Evolutionary conservation across 2,888 invertebrate genomes (phyloP).

Genomic region (Eudemis profundana): DNA sequence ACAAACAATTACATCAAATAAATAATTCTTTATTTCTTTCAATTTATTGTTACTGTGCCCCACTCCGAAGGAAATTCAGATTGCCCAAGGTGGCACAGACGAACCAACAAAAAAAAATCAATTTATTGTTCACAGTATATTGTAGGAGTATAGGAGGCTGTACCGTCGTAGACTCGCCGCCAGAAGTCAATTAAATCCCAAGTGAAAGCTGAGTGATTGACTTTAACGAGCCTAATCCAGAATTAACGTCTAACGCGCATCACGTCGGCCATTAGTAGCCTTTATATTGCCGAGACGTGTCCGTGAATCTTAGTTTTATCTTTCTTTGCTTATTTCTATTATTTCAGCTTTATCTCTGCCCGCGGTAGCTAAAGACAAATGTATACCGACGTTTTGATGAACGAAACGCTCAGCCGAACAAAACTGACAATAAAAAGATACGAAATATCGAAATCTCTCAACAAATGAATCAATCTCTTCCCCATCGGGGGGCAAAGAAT

Average conservation of each 20-base stretch:
- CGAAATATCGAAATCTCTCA: neutral
- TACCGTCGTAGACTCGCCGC: neutral
- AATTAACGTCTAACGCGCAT: conserved; percentile 1
- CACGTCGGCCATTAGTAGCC: neutral
- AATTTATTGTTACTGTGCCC: too few species aligned
- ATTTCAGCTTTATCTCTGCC: neutral
- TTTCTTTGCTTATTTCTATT: too few species aligned
- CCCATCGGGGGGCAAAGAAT: conserved; percentile 27
- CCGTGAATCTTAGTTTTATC: too few species aligned
- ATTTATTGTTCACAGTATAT: too few species aligned
- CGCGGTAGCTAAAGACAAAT: neutral
- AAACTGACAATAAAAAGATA: neutral
- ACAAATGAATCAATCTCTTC: conserved; percentile 26
- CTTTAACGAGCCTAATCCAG: neutral
- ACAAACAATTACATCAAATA: too few species aligned
- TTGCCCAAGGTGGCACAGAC: too few species aligned
- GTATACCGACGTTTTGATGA: neutral
- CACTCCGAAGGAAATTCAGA: too few species aligned
- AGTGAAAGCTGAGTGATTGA: conserved; percentile 6
- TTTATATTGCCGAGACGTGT: too few species aligned
- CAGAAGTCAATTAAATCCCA: neutral
- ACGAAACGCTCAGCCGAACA: neutral
- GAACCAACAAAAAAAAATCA: too few species aligned
- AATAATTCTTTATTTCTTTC: too few species aligned
- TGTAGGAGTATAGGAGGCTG: too few species aligned